Conservation (phyloP, 2,888 invertebrate species). For the Aleiodes testaceus region DNA sequence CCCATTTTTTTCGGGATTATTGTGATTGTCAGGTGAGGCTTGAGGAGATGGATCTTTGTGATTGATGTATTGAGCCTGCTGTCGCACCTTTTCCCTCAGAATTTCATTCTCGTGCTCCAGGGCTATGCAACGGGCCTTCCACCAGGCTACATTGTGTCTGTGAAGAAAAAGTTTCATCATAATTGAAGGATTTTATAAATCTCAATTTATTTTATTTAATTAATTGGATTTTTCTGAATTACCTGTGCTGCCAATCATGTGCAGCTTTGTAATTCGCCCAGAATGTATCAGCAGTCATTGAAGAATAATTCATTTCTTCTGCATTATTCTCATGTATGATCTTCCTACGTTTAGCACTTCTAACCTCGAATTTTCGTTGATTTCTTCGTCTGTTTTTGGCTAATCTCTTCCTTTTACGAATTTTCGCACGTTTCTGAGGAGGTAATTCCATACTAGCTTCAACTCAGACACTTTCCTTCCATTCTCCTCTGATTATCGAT, state of each 20-base stretch:
- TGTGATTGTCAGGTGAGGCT: constrained; percentile 32
- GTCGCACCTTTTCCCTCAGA: constrained; percentile 57
- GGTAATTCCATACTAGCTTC: constrained; percentile 59
- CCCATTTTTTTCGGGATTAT: constrained; percentile 3
- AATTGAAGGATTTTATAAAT: no score
- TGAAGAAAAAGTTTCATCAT: neutral
- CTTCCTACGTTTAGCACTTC: constrained; percentile 52
- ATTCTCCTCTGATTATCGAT: neutral
- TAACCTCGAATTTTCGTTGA: constrained; percentile 65
- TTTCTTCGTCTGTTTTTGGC: constrained; percentile 57
- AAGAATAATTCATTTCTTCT: constrained; percentile 46
- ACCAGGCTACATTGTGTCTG: constrained; percentile 68
- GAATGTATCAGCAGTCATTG: constrained; percentile 66
- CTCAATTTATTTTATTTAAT: no score
- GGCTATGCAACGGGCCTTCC: constrained; percentile 67
- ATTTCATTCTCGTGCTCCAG: constrained; percentile 66
- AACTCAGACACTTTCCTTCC: constrained; percentile 5
- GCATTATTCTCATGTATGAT: constrained; percentile 41
- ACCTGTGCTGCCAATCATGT: constrained; percentile 69
- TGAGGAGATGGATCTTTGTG: neutral
- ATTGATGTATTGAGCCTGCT: constrained; percentile 42
- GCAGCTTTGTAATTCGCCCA: constrained; percentile 69
- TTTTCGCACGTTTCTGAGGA: constrained; percentile 55
- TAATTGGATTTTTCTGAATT: constrained; percentile 10
- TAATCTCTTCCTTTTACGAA: constrained; percentile 56